A percentile compares a stretch with the other conserved stretches of the same genome.
Evolutionary conservation across 2,888 invertebrate species (phyloP).

Genomic region (Stegana nigrithorax): DNA sequence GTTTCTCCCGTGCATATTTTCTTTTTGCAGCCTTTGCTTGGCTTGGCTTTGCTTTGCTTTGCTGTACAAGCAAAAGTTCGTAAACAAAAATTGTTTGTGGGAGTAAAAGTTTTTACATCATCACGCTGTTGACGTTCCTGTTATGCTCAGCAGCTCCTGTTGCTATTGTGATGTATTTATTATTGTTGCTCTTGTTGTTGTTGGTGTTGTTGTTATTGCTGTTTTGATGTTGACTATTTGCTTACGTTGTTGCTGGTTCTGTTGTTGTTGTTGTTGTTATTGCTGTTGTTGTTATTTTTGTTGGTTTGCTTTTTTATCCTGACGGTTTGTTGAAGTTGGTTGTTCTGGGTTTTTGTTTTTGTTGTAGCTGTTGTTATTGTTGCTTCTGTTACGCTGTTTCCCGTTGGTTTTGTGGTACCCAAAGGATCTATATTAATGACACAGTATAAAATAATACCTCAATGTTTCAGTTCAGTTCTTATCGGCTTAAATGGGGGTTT

Average conservation of each 20-base stretch:
- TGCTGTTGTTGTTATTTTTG: conserved; percentile 22
- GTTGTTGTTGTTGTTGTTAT: conserved; percentile 15
- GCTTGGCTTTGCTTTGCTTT: not conserved
- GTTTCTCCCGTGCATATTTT: not conserved
- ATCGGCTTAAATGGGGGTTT: conserved; percentile 29
- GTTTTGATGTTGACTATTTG: conserved; percentile 5
- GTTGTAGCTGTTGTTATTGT: conserved; percentile 18
- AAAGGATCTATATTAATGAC: conserved; percentile 41
- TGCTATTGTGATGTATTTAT: not conserved
- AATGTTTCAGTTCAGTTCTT: conserved; percentile 27
- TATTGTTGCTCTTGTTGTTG: not conserved
- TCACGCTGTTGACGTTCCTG: conserved; percentile 40
- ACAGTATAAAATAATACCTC: conserved; percentile 21
- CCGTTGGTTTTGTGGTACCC: conserved; percentile 48
- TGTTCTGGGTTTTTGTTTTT: conserved; percentile 6
- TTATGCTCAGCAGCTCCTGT: conserved; percentile 4
- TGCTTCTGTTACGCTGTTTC: conserved; percentile 27
- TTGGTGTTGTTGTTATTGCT: conserved; percentile 20
- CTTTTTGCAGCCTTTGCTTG: not conserved
- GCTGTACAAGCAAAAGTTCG: conserved; percentile 56
- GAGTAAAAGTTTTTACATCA: conserved; percentile 61
- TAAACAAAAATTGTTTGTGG: conserved; percentile 61
- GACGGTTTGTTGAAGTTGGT: conserved; percentile 16
- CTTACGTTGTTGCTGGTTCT: not conserved
- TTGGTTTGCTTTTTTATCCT: conserved; percentile 26